Conservation (phyloP, 2,888 invertebrate genomes). For the Cheilosia vulpina region DNA sequence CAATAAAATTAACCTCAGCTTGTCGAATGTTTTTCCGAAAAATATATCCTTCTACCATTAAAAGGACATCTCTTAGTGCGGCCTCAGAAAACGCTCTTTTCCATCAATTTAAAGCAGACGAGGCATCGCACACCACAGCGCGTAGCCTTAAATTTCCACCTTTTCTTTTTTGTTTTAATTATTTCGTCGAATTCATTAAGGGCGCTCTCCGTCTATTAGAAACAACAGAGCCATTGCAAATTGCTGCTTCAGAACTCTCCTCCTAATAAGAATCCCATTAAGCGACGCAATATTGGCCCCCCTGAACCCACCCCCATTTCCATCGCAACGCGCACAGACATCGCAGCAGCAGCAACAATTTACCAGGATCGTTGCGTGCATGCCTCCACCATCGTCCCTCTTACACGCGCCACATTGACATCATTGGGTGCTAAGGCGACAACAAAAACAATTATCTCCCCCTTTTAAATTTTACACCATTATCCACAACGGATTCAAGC, state of each 20-base stretch:
- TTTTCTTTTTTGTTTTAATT: constrained; percentile 52
- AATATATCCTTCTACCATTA: no score
- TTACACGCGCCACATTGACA: constrained; percentile 72
- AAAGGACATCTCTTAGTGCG: no score
- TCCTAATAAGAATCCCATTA: constrained; percentile 74
- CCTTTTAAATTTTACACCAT: constrained; percentile 62
- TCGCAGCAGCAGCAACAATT: constrained; percentile 64
- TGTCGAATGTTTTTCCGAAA: no score
- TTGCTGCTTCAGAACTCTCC: constrained; percentile 53
- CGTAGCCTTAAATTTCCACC: background rate
- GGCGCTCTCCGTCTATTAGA: constrained; percentile 8
- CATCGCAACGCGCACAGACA: background rate
- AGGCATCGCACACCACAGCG: background rate
- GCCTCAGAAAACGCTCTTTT: no score
- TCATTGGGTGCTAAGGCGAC: constrained; percentile 75
- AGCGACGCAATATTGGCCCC: constrained; percentile 65
- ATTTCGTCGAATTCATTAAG: constrained; percentile 58
- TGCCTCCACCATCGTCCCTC: constrained; percentile 5
- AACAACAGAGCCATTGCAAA: constrained; percentile 40
- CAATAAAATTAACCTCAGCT: no score
- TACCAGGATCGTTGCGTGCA: constrained; percentile 49
- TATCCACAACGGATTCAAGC: constrained; percentile 37
- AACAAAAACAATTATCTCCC: constrained; percentile 76
- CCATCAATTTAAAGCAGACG: background rate
- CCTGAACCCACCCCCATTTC: constrained; percentile 30